Percentiles rank a stretch among this genome's conserved stretches.
Evolutionary conservation across 2,797 vertebrate genomes (phyloP).

Genomic region (Anguilla marmorata): DNA sequence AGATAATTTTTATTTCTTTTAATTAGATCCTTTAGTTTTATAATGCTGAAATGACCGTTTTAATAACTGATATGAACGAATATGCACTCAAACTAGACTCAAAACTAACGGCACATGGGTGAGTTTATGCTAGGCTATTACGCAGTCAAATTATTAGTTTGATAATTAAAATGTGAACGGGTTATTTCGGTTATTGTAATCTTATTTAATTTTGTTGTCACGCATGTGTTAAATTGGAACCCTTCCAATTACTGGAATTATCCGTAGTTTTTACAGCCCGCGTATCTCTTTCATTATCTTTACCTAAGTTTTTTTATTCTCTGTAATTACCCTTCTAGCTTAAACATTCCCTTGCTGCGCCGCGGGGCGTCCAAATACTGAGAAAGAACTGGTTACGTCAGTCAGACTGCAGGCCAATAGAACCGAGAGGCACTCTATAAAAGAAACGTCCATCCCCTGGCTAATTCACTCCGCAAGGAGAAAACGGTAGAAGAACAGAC

Average conservation of each 20-base stretch:
- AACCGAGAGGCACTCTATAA: conserved; percentile 67
- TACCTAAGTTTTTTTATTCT: conserved; percentile 19
- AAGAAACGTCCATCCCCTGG: conserved; percentile 57
- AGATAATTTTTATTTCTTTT: background rate
- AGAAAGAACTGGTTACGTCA: conserved; percentile 56
- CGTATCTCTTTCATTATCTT: background rate
- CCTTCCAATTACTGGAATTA: background rate
- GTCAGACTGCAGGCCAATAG: conserved; percentile 65
- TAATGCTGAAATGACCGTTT: background rate
- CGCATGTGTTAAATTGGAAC: background rate
- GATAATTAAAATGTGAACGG: background rate
- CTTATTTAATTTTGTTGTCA: background rate
- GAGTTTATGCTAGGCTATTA: background rate
- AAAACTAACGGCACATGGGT: background rate
- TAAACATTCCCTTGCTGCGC: conserved; percentile 11
- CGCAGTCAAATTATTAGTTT: background rate
- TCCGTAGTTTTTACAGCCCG: background rate
- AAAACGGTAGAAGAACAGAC: background rate
- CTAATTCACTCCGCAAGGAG: conserved; percentile 47
- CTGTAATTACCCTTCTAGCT: conserved; percentile 31
- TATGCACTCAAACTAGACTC: background rate
- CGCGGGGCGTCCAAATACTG: conserved; percentile 16
- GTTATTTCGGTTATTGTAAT: background rate
- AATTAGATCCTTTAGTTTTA: background rate
- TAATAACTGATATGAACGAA: background rate